phyloP scores from a whole-genome alignment of 2,888 invertebrate genomes.

The Scelioninae gen. 1 region DNA sequence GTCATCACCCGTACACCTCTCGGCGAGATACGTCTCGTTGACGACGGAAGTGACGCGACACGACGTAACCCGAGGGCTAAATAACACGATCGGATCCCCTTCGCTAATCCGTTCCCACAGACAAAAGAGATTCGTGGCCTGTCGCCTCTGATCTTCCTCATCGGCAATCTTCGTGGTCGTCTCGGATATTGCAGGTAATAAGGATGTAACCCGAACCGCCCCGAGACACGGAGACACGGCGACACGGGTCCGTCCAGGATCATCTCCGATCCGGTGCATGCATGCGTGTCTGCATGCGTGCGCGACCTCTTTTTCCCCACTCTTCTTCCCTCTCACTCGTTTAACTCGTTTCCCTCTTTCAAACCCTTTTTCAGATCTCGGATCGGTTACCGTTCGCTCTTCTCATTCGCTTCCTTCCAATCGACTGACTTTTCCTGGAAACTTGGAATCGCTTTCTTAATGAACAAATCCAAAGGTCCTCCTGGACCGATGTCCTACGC shows the following conservation, averaged over 20 bases:
- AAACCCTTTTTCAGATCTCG: neutral
- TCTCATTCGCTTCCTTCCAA: slow-evolving; percentile 13
- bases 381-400: neutral
- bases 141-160: slow-evolving; percentile 82
- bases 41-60: slow-evolving; percentile 78
- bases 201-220: slow-evolving; percentile 83
- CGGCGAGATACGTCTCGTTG: slow-evolving; percentile 74
- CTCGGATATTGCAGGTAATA: slow-evolving; percentile 81
- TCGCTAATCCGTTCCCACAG: slow-evolving; percentile 82
- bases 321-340: neutral
- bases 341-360: too few relatives aligned
- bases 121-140: slow-evolving; percentile 81
- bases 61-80: slow-evolving; percentile 76
- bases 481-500: too few relatives aligned
- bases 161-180: slow-evolving; percentile 75
- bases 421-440: slow-evolving; percentile 37
- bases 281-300: slow-evolving; percentile 58
- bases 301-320: neutral
- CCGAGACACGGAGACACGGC: slow-evolving; percentile 74
- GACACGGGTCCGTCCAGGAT: slow-evolving; percentile 69
- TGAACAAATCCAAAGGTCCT: too few relatives aligned
- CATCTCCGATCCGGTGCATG: slow-evolving; percentile 66
- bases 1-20: slow-evolving; percentile 79
- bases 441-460: slow-evolving; percentile 30
- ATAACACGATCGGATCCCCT: slow-evolving; percentile 74